Evolutionary conservation across 2,113 vertebrate genomes (phyloP).

Genomic region (Bettongia penicillata): DNA sequence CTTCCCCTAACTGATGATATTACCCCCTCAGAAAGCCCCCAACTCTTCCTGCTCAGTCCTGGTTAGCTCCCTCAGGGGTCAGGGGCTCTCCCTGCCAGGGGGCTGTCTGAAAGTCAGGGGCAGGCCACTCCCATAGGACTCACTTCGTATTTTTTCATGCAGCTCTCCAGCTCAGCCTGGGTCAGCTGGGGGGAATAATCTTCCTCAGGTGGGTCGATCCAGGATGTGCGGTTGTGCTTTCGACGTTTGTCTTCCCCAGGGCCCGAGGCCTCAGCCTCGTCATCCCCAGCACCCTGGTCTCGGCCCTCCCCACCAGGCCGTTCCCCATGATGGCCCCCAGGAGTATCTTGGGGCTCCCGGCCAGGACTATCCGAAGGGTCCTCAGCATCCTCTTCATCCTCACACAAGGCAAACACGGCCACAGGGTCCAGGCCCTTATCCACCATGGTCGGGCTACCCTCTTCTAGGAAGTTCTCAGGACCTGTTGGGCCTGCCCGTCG

Average conservation of each 20-base stretch:
- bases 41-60: too few relatives aligned
- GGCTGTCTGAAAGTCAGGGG: too few relatives aligned
- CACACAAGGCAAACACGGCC: constrained; percentile 91
- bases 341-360: constrained; percentile 46
- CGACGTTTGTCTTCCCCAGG: constrained; percentile 78
- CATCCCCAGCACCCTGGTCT: constrained; percentile 41
- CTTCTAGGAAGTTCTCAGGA: constrained; percentile 90
- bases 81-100: background rate
- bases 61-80: background rate
- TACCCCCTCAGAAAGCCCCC: background rate
- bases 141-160: constrained; percentile 96
- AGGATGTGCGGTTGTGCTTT: constrained; percentile 88
- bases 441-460: constrained; percentile 97
- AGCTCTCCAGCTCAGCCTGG: constrained; percentile 97
- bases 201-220: constrained; percentile 95
- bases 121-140: background rate
- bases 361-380: constrained; percentile 71
- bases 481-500: constrained; percentile 72
- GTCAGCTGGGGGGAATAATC: constrained; percentile 87
- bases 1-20: fast-evolving
- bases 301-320: background rate
- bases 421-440: constrained; percentile 94
- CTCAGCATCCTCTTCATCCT: constrained; percentile 91
- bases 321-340: constrained; percentile 50
- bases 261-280: constrained; percentile 52